Evolutionary conservation across 2,888 invertebrate genomes (phyloP).

Genomic region (Amiota mariae): DNA sequence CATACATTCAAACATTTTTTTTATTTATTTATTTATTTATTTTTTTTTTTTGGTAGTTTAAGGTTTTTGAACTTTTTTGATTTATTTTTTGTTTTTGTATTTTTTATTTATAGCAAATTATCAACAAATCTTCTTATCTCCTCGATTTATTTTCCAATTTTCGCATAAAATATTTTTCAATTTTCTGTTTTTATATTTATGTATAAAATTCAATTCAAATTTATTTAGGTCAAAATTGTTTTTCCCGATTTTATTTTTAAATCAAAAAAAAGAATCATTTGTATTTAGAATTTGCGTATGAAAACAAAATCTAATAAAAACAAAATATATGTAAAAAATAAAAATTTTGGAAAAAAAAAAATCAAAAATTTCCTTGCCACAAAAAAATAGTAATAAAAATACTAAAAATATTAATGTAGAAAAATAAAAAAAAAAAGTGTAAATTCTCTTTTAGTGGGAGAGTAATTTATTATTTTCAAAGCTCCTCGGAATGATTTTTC

Average conservation of each 20-base stretch:
- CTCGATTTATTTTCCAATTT: neutral
- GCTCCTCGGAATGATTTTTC: too few species aligned
- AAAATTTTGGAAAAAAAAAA: constrained; percentile 3
- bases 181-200: constrained; percentile 12
- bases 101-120: neutral
- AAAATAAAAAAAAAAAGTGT: neutral
- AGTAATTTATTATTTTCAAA: too few species aligned
- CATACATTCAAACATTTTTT: too few species aligned
- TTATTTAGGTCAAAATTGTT: constrained; percentile 11
- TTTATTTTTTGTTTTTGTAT: neutral
- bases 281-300: constrained; percentile 29
- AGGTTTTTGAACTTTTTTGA: too few species aligned
- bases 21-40: too few species aligned
- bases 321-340: neutral
- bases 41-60: too few species aligned
- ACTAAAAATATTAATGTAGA: neutral
- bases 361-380: neutral
- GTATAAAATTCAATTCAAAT: neutral
- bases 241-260: neutral
- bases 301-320: constrained; percentile 29
- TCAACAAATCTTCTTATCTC: constrained; percentile 1
- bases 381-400: constrained; percentile 1
- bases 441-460: neutral
- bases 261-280: neutral
- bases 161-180: constrained; percentile 6